Conservation (phyloP, 2,113 vertebrate genomes). For the Xiphophorus couchianus region DNA sequence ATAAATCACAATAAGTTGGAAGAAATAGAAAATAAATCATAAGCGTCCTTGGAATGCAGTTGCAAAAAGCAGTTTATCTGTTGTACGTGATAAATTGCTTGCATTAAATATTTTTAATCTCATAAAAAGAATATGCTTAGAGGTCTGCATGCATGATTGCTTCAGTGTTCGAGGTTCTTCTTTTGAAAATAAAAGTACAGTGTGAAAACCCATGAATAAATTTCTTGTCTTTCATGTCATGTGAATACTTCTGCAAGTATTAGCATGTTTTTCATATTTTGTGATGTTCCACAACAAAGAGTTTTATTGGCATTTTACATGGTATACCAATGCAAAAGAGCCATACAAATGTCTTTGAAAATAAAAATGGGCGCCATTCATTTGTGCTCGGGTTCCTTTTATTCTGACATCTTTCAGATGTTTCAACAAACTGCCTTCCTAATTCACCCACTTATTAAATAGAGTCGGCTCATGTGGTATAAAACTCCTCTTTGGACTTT, state of each 20-base stretch:
- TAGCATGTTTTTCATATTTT: neutral
- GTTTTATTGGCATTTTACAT: neutral
- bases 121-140: constrained; percentile 2
- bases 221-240: neutral
- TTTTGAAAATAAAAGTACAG: neutral
- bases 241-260: too few species aligned
- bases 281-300: too few species aligned
- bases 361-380: too few species aligned
- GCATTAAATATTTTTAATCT: constrained; percentile 1
- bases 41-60: constrained; percentile 6
- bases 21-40: constrained; percentile 37
- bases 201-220: neutral
- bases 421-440: too few species aligned
- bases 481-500: too few species aligned
- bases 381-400: too few species aligned
- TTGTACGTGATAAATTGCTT: constrained; percentile 14
- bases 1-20: constrained; percentile 47
- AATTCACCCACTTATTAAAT: neutral
- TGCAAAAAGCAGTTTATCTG: neutral
- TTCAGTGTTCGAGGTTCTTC: neutral
- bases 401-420: too few species aligned
- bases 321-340: neutral
- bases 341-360: too few species aligned
- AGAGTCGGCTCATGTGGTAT: neutral
- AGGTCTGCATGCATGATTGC: constrained; percentile 18